Evolutionary conservation across 2,888 invertebrate species (phyloP).

Genomic region (Diaphora mendica): DNA sequence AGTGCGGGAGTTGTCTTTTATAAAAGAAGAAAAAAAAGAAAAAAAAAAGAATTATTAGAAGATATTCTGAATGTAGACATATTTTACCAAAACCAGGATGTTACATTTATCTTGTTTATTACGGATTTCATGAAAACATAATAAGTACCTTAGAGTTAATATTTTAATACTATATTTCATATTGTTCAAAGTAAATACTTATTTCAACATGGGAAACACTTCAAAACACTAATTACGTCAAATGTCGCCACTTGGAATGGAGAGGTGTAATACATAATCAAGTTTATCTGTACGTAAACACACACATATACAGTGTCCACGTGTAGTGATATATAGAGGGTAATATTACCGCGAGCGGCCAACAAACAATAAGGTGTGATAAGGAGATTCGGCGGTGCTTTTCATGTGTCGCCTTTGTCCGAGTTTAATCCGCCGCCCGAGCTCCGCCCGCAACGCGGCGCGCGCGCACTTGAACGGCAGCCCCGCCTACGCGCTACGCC

Average conservation of each 20-base stretch:
- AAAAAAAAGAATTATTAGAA: no score
- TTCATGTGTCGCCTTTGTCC: constrained; percentile 83
- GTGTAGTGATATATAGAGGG: constrained; percentile 78
- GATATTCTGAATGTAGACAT: not conserved
- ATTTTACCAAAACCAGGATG: not conserved
- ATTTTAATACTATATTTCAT: not conserved
- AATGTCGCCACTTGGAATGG: constrained; percentile 38
- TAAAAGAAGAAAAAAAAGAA: no score
- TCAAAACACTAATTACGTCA: constrained; percentile 39
- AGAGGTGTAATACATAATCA: constrained; percentile 42
- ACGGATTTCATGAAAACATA: not conserved
- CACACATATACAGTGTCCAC: constrained; percentile 59
- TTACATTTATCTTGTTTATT: not conserved
- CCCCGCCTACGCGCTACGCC: constrained; percentile 59
- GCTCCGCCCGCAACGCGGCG: constrained; percentile 37
- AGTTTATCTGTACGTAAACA: constrained; percentile 61
- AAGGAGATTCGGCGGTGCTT: constrained; percentile 82
- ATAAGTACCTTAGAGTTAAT: not conserved
- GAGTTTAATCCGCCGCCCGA: constrained; percentile 75
- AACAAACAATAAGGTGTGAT: constrained; percentile 81
- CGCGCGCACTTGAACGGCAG: constrained; percentile 38
- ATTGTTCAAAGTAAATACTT: constrained; percentile 21
- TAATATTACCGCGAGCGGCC: constrained; percentile 72
- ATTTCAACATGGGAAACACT: constrained; percentile 30
- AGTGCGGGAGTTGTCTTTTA: no score